Evolutionary conservation across 2,797 vertebrate species (phyloP), one percentile per base, ranked within the genome.

Genomic region (Sus cebifrons): DNA sequence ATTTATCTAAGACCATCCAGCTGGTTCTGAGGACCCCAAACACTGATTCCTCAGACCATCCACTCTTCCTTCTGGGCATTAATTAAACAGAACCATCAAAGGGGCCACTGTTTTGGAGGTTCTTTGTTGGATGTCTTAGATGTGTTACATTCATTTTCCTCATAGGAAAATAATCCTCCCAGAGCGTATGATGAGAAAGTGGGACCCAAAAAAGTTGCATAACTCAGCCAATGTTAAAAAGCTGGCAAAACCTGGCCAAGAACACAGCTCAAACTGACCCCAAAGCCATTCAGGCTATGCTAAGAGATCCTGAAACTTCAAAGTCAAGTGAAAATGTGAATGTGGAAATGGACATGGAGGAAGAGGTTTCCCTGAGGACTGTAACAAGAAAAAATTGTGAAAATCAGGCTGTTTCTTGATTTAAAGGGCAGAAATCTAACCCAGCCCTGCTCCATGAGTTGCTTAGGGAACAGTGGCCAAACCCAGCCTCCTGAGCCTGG

Each of bases 141-240:
- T 62, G 10, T 29, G 14, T 67, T 86, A 58, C 65, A 67, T 68
- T 71, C 32, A 27, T 90, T 91, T 92, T 92, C 36, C 52, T 92
- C 7, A 0, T 58, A 15, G 54, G 20, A 58, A 58, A n/a, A 79
- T 58, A 58, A 79, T 86, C 54, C 64, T 73, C 58, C 16, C 44
- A 70, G 32, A 58, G 54, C 67, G 2, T 23, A 54, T 73, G 29
- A 74, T 56, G 73, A 92, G 73, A 95, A 87, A 94, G 13, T 9
- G 25, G 94, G 68, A n/a, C 27, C 23, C 16, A 78, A 21, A 54
- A 73, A 87, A 20, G 0, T 75, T 9, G 23, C 25, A 2, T 25
- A 71, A 88, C 15, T 71, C 67, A 60, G 4, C 21, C 17, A 11
- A 10, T 1, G 12, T 73, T 65, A 67, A 25, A 70, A 67, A 85